Base-by-base conservation (phyloP, 92 coral and sea anemone species). In the Phenganax subtilis region DNA sequence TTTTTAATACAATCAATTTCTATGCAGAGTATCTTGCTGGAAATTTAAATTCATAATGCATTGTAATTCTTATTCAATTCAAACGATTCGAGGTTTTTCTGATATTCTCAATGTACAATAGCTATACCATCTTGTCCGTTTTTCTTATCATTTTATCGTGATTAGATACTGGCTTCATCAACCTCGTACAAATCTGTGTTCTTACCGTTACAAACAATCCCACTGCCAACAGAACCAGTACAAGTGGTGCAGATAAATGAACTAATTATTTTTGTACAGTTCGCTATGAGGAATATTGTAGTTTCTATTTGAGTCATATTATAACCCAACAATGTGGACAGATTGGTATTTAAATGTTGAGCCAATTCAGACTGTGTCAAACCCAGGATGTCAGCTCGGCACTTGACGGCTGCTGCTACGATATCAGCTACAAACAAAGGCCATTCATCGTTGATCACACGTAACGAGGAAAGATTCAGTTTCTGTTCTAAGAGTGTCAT, bases 341-440 rank as follows among this genome's bases (percentile, higher is more conserved):
- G 2, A 8, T 47, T 54, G 51, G 77, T 73, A 51, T 59, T 56
- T 6, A 73, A 25, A 7, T 51, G 58, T 52, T 73, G 57, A 7
- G 57, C 57, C 30, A 73, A 53, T 54, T 73, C 77, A 11, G 12
- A 12, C 3, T 29, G 10, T 51, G 77, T 73, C 59, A 52, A 7
- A 9, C 59, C 28, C 25, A 73, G 52, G 7, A 20, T 16, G 17
- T 10, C 28, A 5, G 77, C 77, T 51, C 57, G 77, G 11, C 77
- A 73, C 31, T 73, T 30, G 52, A 73, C 12, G 51, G 77, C 57
- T 51, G 77, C 58, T 73, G 12, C 25, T 12, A 73, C 59, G 27
- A 73, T 73, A 0, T 16, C 28, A 51, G 5, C 6, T 16, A 52
- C 58, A 12, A 73, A 51, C 52, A 6, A 27, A 51, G 12, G 14